Evolutionary conservation across 2,797 vertebrate species (phyloP).

Genomic region (Poecilia gillii): DNA sequence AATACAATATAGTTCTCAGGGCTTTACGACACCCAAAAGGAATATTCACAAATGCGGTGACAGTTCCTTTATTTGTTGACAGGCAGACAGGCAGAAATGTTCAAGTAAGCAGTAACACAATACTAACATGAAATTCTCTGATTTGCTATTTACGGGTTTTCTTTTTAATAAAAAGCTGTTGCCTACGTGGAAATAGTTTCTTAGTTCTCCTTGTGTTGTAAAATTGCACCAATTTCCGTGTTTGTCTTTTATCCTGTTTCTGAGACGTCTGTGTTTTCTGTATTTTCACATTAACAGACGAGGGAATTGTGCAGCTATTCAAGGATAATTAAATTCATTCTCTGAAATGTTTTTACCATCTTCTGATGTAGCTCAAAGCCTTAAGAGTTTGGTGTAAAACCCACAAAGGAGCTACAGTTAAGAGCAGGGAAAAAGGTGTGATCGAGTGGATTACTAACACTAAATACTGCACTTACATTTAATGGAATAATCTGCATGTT

Average conservation of each 20-base stretch:
- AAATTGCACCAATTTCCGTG: not conserved
- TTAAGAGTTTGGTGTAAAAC: not conserved
- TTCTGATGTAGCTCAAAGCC: not conserved
- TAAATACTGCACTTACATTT: not conserved
- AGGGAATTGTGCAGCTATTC: not conserved
- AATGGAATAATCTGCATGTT: not conserved
- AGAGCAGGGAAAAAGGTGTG: not conserved
- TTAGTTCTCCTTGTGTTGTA: conserved; percentile 7
- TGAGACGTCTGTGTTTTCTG: not conserved
- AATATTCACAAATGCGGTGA: conserved; percentile 35
- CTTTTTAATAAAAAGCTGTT: conserved; percentile 7
- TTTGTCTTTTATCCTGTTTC: not conserved
- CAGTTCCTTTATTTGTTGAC: conserved; percentile 41
- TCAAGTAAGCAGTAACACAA: conserved; percentile 15
- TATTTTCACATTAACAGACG: not conserved
- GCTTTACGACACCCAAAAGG: conserved; percentile 51
- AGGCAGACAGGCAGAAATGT: conserved; percentile 19
- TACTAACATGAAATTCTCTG: conserved; percentile 7
- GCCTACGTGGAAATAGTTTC: not conserved
- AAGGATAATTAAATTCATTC: not conserved
- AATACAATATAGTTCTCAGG: conserved; percentile 33
- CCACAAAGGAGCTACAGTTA: not conserved
- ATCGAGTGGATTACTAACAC: not conserved
- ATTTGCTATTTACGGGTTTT: conserved; percentile 8
- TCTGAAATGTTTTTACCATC: not conserved